Base-by-base conservation (phyloP, 2,113 vertebrate species). In the Calyptomena viridis region DNA sequence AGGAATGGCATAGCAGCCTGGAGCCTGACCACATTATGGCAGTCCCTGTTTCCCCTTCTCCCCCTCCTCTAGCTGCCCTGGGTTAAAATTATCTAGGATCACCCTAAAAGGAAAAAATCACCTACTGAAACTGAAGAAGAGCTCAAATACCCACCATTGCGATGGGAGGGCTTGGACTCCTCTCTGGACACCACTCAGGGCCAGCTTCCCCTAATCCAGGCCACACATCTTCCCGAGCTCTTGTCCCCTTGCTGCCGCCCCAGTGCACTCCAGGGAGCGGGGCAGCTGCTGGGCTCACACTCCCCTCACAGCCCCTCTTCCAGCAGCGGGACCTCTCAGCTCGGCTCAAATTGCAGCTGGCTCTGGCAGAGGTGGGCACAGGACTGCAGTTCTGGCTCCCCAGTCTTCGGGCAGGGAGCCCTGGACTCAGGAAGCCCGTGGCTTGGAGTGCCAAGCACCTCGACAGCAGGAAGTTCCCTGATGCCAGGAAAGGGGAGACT, bases 151-250 rank as follows among this genome's bases (percentile, higher is more conserved):
- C 67, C 69, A 53, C 27, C 37, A 18, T 15, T 35, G 63, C 40
- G 77, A 47, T 5, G 31, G 42, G 39, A 82, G 68, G 58, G 24
- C 35, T 22, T 28, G 13, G 40, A 33, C 3, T 19, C 46, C 46
- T 37, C 40, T 68, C 37, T 0, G 1, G 67, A 35, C 23, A 27
- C 16, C 1, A 1, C 56, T 49, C n/a, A 14, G 31, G 52, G n/a
- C 20, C 63, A 42, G 21, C 28, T 78, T 64, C 67, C 90, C 46
- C 33, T 42, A 50, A 16, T 0, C 2, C 0, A 1, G 53, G 24
- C 23, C 17, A 37, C n/a, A 7, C 25, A 31, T 25, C 24, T 28
- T 85, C 9, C 46, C 33, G 37, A 35, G 46, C 31, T 64, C 49
- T 53, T 4, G 33, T 67, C 28, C 30, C 25, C 37, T 40, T 4